Conservation (phyloP, 2,797 vertebrate genomes). For the Xiphophorus birchmanni region DNA sequence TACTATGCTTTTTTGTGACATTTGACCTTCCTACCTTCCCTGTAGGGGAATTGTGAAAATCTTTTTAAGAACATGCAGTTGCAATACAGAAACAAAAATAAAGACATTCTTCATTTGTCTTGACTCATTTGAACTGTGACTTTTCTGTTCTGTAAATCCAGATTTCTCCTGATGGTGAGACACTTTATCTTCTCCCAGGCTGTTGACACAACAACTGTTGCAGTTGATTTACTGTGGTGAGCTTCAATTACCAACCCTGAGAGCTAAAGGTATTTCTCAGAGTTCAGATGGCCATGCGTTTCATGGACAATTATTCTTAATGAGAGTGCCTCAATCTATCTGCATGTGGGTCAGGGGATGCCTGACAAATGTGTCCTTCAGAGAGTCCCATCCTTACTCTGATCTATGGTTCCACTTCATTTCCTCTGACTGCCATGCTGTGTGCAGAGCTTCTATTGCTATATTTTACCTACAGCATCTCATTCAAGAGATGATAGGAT, state of each 20-base stretch:
- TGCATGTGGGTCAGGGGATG: slow-evolving; percentile 69
- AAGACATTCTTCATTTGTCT: slow-evolving; percentile 44
- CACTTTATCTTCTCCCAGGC: slow-evolving; percentile 69
- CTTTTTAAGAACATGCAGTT: slow-evolving; percentile 22
- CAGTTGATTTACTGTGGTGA: slow-evolving; percentile 76
- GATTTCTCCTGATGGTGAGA: slow-evolving; percentile 59
- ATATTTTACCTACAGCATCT: slow-evolving; percentile 52
- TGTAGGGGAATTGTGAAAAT: slow-evolving; percentile 19
- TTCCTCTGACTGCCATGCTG: slow-evolving; percentile 65
- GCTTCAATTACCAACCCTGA: slow-evolving; percentile 70
- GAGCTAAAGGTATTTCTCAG: slow-evolving; percentile 69
- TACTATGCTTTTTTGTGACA: not conserved
- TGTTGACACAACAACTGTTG: slow-evolving; percentile 57
- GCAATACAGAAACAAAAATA: slow-evolving; percentile 1
- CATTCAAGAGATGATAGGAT: slow-evolving; percentile 16
- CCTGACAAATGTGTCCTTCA: slow-evolving; percentile 75
- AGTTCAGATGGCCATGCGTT: slow-evolving; percentile 67
- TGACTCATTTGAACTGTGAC: slow-evolving; percentile 64
- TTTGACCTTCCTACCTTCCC: slow-evolving; percentile 38
- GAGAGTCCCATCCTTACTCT: slow-evolving; percentile 59
- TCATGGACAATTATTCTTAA: slow-evolving; percentile 80
- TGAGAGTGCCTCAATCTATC: slow-evolving; percentile 74
- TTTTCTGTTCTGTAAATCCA: slow-evolving; percentile 70
- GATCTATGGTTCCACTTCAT: slow-evolving; percentile 70
- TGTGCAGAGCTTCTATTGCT: slow-evolving; percentile 52